Base-by-base conservation (phyloP, 64 coral and sea anemone genomes). In the Porites australiensis region DNA sequence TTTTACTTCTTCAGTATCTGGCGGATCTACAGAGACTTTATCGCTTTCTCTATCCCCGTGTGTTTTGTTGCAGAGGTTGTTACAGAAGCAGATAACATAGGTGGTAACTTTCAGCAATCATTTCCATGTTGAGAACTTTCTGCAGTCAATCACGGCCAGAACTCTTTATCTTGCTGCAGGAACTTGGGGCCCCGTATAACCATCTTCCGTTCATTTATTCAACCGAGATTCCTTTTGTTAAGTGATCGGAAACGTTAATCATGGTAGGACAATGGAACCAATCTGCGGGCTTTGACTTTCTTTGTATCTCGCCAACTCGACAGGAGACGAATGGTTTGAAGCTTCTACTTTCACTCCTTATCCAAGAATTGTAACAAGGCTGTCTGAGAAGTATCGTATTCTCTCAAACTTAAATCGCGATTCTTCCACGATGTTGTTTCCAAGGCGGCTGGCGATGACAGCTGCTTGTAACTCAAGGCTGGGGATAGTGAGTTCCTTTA, bases 111-210 rank as follows among this genome's bases (percentile, higher is more conserved):
- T 70, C 74, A 93, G 58, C 4, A 93, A 76, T 58, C 92, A 63
- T 88, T 74, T 48, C 92, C 92, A 93, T 52, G 4, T 73, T 27
- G 92, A 93, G 85, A 88, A 93, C 15, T 19, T 64, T 22, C 45
- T 78, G 58, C 75, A 50, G 19, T 93, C 83, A 22, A 93, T 78
- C 44, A 74, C 79, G 91, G 91, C 91, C 83, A 93, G 37, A 87
- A 59, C 21, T 93, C 83, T 43, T 88, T 43, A 4, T 47, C 58
- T 55, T 53, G 43, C 57, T 88, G 59, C 49, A 93, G 44, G 51
- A 93, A 88, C 58, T 87, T 82, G 43, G 82, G 90, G 21, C 90
- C 90, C 90, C 8, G 77, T 75, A 49, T 37, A 67, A 64, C 90
- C 90, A 93, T 50, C 82, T 53, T 43, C 82, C 90, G 46, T 20